Base-by-base conservation (phyloP, 2,797 vertebrate genomes). In the Anguilla pacifica region DNA sequence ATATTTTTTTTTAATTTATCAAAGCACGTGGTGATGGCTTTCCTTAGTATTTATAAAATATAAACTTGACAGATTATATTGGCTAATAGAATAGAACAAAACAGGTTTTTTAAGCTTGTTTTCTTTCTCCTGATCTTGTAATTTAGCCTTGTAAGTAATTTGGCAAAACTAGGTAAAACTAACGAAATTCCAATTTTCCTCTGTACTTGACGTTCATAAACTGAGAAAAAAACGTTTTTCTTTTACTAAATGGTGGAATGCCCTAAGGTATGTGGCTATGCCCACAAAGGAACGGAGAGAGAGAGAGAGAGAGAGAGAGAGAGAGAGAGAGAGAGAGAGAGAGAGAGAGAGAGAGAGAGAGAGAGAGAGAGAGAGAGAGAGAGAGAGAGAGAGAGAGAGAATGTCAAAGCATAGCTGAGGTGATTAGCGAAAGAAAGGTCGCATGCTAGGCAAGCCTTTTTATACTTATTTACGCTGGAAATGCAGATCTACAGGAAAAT, bases 381-480 rank as follows among this genome's bases (percentile, higher is more conserved):
- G 64, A 67, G 67, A 72, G 28, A 2, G 19, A 22, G 39, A 49
- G 77, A 77, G 31, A 59, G 57, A 49, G 84, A 43, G 57, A 46
- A 46, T 70, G 84, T 85, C 59, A 51, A 49, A 19, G 79, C 57
- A 64, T 49, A 61, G 79, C 59, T 46, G 59, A 51, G 55, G 35
- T 64, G 35, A 82, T 87, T 82, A 87, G 46, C 17, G 72, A 9
- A 55, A 79, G 85, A 79, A 87, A 25, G 74, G 67, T 17, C 31
- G 10, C 86, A 39, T 55, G 51, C 74, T 55, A 86, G n/a, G 49
- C 11, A n/a, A 17, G 46, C 28, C 53, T 51, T 81, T 57, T 81
- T 31, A 77, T 43, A 49, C 55, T 57, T 55, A 57, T 87, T 87
- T 67, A 83, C 79, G 19, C 43, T 87, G 0, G 39, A 49, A 87